phyloP scores from a whole-genome alignment of 2,888 invertebrate genomes.

The Cyclophora punctaria region DNA sequence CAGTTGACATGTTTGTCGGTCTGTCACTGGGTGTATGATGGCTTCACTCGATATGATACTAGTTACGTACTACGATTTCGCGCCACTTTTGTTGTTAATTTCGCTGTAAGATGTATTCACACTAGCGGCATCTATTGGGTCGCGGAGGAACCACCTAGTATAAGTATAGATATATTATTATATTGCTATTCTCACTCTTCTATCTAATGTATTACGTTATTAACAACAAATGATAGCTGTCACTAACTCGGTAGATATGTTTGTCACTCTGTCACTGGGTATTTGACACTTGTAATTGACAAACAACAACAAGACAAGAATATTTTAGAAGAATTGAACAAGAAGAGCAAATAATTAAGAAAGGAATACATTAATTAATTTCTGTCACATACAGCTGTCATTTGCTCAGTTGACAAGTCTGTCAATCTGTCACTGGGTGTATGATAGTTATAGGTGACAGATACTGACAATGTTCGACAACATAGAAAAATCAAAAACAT shows the following conservation, averaged over 20 bases:
- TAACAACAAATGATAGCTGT: too few relatives aligned
- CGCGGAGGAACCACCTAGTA: too few relatives aligned
- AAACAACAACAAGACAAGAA: background rate
- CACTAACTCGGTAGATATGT: conserved; percentile 2
- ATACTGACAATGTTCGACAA: background rate
- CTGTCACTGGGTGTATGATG: conserved; percentile 8
- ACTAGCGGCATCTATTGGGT: too few relatives aligned
- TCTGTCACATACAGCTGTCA: conserved; percentile 6
- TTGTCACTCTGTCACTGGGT: conserved; percentile 16
- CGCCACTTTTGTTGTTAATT: too few relatives aligned
- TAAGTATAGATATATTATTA: too few relatives aligned
- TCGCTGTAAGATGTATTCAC: too few relatives aligned
- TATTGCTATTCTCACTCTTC: too few relatives aligned
- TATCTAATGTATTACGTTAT: too few relatives aligned
- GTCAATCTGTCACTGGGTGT: conserved; percentile 13
- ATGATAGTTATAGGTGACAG: conserved; percentile 5
- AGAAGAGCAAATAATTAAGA: background rate
- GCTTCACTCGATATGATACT: background rate
- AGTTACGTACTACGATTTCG: too few relatives aligned
- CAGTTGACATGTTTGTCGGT: conserved; percentile 8
- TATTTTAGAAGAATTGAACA: background rate
- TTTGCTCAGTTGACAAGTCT: conserved; percentile 12
- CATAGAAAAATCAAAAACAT: background rate
- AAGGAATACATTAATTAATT: background rate
- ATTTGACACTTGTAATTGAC: conserved; percentile 6